Percentiles rank a stretch among this genome's conserved stretches.
These are phyloP conservation scores for Adelognathus sp. DNA, from an alignment of 2,888 invertebrate species.

Conservation along the genomic window DNA sequence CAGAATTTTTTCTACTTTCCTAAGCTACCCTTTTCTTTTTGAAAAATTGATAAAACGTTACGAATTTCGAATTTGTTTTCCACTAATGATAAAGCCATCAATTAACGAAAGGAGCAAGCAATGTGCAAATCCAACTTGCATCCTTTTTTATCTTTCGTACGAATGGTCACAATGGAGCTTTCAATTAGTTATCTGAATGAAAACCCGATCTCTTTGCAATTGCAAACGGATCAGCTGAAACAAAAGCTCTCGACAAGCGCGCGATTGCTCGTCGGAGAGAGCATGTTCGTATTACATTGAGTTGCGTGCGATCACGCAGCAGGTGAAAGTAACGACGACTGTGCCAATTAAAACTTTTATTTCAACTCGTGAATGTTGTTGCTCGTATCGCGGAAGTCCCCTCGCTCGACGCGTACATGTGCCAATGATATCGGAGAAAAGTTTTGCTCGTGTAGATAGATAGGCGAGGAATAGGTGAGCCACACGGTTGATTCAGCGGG, in stretches of 20 bases:
- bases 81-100: no score
- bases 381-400: slow-evolving; percentile 47
- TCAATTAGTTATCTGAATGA: no score
- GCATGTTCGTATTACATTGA: background rate
- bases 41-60: no score
- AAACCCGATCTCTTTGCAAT: no score
- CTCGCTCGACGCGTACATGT: slow-evolving; percentile 52
- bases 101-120: no score
- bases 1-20: no score
- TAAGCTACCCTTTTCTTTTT: no score
- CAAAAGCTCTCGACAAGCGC: background rate
- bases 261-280: slow-evolving; percentile 31
- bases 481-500: background rate
- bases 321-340: slow-evolving; percentile 58
- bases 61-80: no score
- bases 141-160: no score
- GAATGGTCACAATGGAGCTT: no score
- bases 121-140: no score
- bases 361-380: slow-evolving; percentile 2
- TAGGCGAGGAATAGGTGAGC: background rate
- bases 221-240: no score
- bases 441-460: background rate
- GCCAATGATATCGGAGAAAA: slow-evolving; percentile 9
- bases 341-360: slow-evolving; percentile 58
- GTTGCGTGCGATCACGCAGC: slow-evolving; percentile 29